Evolutionary conservation across 2,797 vertebrate species (phyloP).

Genomic region (Melopsittacus undulatus): DNA sequence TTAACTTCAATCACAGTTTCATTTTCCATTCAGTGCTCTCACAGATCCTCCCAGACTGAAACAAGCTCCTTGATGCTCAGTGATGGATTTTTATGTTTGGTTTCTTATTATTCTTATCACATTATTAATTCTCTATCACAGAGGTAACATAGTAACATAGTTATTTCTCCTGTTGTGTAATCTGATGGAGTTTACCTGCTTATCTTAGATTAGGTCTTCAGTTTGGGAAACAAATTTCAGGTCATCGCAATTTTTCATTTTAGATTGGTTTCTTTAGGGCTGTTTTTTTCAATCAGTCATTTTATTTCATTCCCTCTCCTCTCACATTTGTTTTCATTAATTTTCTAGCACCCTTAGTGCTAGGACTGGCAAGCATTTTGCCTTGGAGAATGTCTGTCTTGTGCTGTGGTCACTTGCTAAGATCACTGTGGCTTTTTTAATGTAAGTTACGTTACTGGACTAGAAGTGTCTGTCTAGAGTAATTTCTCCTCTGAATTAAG

Average conservation of each 20-base stretch:
- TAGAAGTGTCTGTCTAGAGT: not conserved
- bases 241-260: not conserved
- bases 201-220: not conserved
- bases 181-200: not conserved
- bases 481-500: not conserved
- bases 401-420: not conserved
- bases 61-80: not conserved
- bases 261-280: not conserved
- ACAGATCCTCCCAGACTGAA: not conserved
- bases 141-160: not conserved
- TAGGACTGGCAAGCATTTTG: not conserved
- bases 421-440: not conserved
- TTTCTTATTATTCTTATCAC: not conserved
- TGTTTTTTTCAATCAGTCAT: not conserved
- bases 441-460: not conserved
- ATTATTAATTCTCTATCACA: not conserved
- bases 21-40: not conserved
- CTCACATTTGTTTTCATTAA: not conserved
- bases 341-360: not conserved
- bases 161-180: rapidly evolving
- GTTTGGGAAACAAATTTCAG: not conserved
- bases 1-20: not conserved
- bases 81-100: rapidly evolving
- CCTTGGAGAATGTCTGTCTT: not conserved
- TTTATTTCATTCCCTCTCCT: not conserved